Base-by-base conservation (phyloP, 2,888 invertebrate species). In the Eupithecia subumbrata region DNA sequence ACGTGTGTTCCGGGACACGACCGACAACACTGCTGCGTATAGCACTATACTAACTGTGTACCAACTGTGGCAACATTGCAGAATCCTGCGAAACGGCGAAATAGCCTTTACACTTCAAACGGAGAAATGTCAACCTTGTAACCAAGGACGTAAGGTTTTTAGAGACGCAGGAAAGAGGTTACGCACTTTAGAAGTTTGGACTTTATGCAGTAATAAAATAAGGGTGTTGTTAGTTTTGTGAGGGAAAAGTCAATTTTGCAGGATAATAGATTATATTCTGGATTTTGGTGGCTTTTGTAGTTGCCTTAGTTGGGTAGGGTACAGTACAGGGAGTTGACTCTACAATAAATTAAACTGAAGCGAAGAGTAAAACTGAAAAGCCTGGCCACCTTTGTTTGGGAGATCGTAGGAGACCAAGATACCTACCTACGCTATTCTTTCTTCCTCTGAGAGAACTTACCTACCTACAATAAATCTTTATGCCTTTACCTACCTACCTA, bases 61-160 rank as follows among this genome's bases (percentile, higher is more conserved):
- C 25, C 43, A 25, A 40, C 68, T 68, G 68, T 68, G 68, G 43
- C 43, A 43, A 64, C 75, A 81, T 79, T 81, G 82, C 85, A 85
- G 84, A 83, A 84, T 85, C 84, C 85, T 83, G 78, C 66, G 67
- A 43, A 79, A 81, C 70, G 18, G 34, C 22, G n/a, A 70, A 37
- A 68, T 68, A 68, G n/a, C 70, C 37, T 56, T 37, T 70, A 25
- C 1, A 25, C 60, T 25, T 40, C n/a, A 22, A 12, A 11, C 37
- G 14, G 16, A 69, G 14, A 37, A 56, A 18, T 18, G 0, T 70
- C 30, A 56, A 34, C 70, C 52, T 37, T 52, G 34, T 34, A 18
- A 18, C 8, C 8, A 34, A 52, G 34, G 25, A 14, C 22, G 43
- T 43, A 68, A 43, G 22, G 68, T 34, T 64, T 18, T 64, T 30